Percentiles rank a stretch among this genome's conserved stretches.
phyloP scores from a whole-genome alignment of 2,113 vertebrate species.

The Sapayoa aenigma region DNA sequence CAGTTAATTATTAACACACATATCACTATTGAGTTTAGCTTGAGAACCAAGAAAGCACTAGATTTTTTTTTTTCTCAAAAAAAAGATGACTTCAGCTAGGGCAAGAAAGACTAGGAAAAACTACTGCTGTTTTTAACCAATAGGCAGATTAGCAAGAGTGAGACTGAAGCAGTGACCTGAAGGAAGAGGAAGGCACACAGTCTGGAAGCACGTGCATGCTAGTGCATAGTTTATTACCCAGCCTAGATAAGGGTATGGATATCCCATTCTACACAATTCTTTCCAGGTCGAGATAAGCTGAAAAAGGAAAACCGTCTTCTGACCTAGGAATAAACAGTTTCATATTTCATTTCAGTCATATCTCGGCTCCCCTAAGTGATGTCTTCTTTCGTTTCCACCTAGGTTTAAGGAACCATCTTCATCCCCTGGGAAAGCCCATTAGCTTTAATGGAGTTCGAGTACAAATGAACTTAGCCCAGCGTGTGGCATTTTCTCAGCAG shows the following conservation, averaged over 20 bases:
- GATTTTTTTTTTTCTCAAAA: not conserved
- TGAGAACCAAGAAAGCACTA: not conserved
- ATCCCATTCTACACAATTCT: not conserved
- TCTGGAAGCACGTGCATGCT: not conserved
- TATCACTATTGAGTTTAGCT: not conserved
- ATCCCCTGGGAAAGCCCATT: constrained; percentile 9
- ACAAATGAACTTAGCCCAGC: constrained; percentile 29
- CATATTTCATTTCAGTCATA: not conserved
- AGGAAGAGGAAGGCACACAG: not conserved
- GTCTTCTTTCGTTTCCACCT: constrained; percentile 1
- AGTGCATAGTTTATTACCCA: not conserved
- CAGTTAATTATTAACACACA: not conserved
- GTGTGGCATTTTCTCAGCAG: constrained; percentile 14
- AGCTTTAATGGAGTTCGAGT: constrained; percentile 1
- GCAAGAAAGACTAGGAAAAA: not conserved
- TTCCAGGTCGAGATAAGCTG: not conserved
- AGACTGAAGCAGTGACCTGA: not conserved
- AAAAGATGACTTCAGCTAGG: not conserved
- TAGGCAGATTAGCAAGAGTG: not conserved
- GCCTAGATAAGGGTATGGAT: not conserved
- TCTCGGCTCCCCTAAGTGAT: not conserved
- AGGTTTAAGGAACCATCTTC: not conserved
- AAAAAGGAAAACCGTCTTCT: not conserved
- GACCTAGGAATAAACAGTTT: not conserved
- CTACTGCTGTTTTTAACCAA: not conserved